Evolutionary conservation across 2,113 vertebrate genomes (phyloP).

Genomic region (Gobius niger): DNA sequence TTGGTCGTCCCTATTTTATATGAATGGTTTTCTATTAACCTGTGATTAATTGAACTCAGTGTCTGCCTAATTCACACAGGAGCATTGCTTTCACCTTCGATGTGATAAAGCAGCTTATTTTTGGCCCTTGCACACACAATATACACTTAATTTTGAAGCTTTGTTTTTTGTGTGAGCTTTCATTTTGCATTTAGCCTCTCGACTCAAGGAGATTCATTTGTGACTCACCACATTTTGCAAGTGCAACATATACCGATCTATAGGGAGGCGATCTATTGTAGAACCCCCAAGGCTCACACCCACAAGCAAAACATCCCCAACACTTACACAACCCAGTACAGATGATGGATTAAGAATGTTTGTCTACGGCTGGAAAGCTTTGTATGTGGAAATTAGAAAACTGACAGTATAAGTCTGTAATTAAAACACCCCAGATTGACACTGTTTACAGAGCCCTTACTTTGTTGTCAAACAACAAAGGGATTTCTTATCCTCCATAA

Average conservation of each 20-base stretch:
- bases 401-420: constrained; percentile 10
- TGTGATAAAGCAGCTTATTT: background rate
- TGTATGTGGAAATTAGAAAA: background rate
- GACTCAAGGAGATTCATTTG: too few relatives aligned
- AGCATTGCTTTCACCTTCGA: background rate
- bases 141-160: too few relatives aligned
- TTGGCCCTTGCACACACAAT: background rate
- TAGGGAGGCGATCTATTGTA: too few relatives aligned
- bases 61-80: background rate
- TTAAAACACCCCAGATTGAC: constrained; percentile 28
- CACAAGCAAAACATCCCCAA: too few relatives aligned
- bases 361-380: background rate
- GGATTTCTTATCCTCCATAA: constrained; percentile 9
- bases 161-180: too few relatives aligned
- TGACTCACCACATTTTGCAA: too few relatives aligned
- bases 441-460: constrained; percentile 23
- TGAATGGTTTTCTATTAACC: background rate
- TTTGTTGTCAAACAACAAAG: constrained; percentile 28
- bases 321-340: too few relatives aligned
- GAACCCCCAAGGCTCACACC: too few relatives aligned
- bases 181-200: too few relatives aligned
- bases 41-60: background rate
- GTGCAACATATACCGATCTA: too few relatives aligned
- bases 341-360: too few relatives aligned
- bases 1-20: background rate